Base-by-base conservation (phyloP, 64 coral and sea anemone genomes). In the Pocillopora verrucosa region DNA sequence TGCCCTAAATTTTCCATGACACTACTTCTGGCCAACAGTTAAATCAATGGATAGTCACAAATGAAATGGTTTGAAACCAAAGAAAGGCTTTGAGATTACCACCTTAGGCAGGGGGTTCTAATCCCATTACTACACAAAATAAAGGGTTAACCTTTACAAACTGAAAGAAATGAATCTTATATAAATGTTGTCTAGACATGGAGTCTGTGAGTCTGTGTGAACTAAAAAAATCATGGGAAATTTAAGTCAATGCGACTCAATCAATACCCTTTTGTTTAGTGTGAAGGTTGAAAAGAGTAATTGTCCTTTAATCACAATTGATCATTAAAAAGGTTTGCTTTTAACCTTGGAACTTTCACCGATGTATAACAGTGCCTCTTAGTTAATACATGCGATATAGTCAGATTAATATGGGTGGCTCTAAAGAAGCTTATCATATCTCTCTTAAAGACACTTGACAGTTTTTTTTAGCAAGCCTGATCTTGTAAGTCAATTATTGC, bases 381-480 rank as follows among this genome's bases (percentile, higher is more conserved):
- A n/a, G 20, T 70, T 9, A 20, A n/a, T 51, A 51, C 41, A 51
- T 51, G 41, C 41, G 7, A 51, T 51, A 9, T n/a, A 70, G 20
- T 24, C 67, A 67, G 67, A 70, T 24, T 70, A 11, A 70, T 70
- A 11, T 70, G 25, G 22, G 25, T 7, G 9, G 22, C 20, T 1
- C 67, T 11, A 70, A 77, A 77, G 17, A 57, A 80, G 57, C 59
- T 82, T 82, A 63, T 62, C 30, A 15, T 22, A 11, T 60, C 38
- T 56, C 80, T 83, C 19, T 72, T 83, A 65, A 85, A 17, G 56
- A 72, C 38, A 36, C 79, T 81, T 36, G 16, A 67, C 61, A 36
- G 20, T 25, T 63, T 72, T 19, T 85, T n/a, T 56, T 85, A 56
- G 67, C 58, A 85, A 41, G 65, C 63, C 15, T 57, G 57, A 85